These are phyloP conservation scores for Pseudomugil tenellus DNA, from an alignment of 2,797 vertebrate species.

Conservation along the genomic window DNA sequence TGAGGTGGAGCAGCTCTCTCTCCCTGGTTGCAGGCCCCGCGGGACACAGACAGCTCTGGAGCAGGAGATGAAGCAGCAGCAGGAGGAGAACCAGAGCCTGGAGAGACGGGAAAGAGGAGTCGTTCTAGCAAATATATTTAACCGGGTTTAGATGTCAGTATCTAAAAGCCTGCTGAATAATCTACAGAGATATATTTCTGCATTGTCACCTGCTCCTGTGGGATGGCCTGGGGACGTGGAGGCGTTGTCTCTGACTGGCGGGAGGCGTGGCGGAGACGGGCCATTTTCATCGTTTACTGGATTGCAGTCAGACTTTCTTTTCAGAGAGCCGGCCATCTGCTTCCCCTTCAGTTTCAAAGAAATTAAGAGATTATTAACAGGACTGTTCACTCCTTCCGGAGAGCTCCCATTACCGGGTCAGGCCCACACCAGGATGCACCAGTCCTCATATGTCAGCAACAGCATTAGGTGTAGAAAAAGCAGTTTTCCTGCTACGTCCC, in stretches of 20 bases:
- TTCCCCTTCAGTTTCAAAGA: slow-evolving; percentile 80
- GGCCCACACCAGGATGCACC: too few species aligned
- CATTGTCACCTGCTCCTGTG: slow-evolving; percentile 57
- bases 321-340: slow-evolving; percentile 79
- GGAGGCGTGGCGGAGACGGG: slow-evolving; percentile 66
- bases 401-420: neutral
- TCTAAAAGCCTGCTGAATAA: neutral
- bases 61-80: slow-evolving; percentile 45
- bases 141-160: neutral
- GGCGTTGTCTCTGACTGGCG: slow-evolving; percentile 69
- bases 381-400: neutral
- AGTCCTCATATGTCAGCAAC: too few species aligned
- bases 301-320: slow-evolving; percentile 90
- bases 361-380: neutral
- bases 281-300: slow-evolving; percentile 80
- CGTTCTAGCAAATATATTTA: too few species aligned
- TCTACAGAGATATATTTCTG: neutral
- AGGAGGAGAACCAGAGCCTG: slow-evolving; percentile 43
- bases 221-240: slow-evolving; percentile 62
- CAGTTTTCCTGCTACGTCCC: too few species aligned
- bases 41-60: slow-evolving; percentile 75
- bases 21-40: slow-evolving; percentile 77
- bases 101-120: neutral
- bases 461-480: too few species aligned
- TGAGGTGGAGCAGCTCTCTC: slow-evolving; percentile 90